Evolutionary conservation across 2,797 vertebrate genomes (phyloP), one percentile per base, ranked within the genome.

Genomic region (Cryptoblepharus egeriae): DNA sequence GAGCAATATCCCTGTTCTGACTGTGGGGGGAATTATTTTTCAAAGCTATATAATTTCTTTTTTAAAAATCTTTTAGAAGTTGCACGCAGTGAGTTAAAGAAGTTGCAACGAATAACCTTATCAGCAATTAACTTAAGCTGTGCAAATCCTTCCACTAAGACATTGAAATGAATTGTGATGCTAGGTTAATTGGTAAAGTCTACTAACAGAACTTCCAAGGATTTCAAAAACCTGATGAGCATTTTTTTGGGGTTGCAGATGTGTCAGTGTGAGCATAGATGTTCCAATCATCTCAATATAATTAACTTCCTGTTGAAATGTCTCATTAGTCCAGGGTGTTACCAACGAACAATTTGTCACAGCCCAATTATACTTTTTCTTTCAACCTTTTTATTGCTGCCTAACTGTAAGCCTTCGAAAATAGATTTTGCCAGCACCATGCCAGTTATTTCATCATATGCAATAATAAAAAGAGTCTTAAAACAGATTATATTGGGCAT

Each of bases 241-340:
- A 45, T 67, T 55, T 67, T 55, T 28, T 61, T 55, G 39, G 3
- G 74, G 85, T 91, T 88, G 81, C 86, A 91, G 78, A 87, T 88
- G 85, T 90, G 87, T 77, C 86, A 91, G 83, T 83, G 30, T 82
- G 85, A 91, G 90, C 81, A 74, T 73, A 79, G 55, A 71, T 87
- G 80, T 45, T 67, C 60, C 88, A 75, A 88, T 87, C 77, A 79
- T 91, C 87, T 60, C 85, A 28, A 67, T 85, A 79, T 90, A 93
- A 94, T 90, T 87, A 92, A 92, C 90, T 90, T 81, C 85, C 73
- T 92, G 85, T 85, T 91, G 85, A 95, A 93, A 92, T 92, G 83
- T 91, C 94, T 94, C 88, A 81, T 93, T 94, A 92, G 77, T 4
- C 0, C 84, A 73, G 74, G 79, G 77, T 89, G 81, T 72, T 77